Percentiles rank a stretch among this genome's conserved stretches.
Evolutionary conservation across 1,140 invertebrate genomes (phyloP).

Genomic region (Philotrypesis tridentata): DNA sequence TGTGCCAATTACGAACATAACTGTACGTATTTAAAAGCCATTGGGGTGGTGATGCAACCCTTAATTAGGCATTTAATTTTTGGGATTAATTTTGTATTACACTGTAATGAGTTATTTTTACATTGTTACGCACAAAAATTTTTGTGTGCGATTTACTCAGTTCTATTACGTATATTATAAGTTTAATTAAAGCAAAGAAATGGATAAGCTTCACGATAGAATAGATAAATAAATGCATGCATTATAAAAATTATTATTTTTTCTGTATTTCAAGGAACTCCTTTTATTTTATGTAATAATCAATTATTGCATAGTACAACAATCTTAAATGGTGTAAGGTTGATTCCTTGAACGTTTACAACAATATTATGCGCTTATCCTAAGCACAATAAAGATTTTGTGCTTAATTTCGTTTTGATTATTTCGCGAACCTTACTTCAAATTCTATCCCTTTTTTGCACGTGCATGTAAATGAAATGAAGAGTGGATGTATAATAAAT

Average conservation of each 20-base stretch:
- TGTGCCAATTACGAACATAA: slow-evolving; percentile 19
- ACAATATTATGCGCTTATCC: not conserved
- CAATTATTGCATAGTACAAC: slow-evolving; percentile 9
- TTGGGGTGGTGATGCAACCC: not conserved
- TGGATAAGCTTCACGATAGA: slow-evolving; percentile 9
- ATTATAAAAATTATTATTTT: slow-evolving; percentile 27
- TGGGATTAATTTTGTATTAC: not conserved
- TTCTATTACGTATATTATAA: slow-evolving; percentile 2
- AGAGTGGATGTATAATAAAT: no score
- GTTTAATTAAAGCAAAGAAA: slow-evolving; percentile 2
- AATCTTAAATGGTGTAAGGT: not conserved
- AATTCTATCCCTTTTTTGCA: not conserved
- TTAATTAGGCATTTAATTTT: not conserved
- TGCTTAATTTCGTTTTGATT: not conserved
- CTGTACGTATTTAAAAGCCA: slow-evolving; percentile 7
- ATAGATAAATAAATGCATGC: not conserved
- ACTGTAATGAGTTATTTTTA: not conserved
- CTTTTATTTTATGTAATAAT: slow-evolving; percentile 12
- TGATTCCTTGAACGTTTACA: not conserved
- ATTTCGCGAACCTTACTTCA: not conserved
- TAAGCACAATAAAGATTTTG: slow-evolving; percentile 7
- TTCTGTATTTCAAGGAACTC: not conserved
- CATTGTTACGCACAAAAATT: not conserved
- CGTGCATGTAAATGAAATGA: not conserved
- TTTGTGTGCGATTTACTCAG: not conserved